phyloP scores from a whole-genome alignment of 2,113 vertebrate species.

The Brachypodius melanocephalos region DNA sequence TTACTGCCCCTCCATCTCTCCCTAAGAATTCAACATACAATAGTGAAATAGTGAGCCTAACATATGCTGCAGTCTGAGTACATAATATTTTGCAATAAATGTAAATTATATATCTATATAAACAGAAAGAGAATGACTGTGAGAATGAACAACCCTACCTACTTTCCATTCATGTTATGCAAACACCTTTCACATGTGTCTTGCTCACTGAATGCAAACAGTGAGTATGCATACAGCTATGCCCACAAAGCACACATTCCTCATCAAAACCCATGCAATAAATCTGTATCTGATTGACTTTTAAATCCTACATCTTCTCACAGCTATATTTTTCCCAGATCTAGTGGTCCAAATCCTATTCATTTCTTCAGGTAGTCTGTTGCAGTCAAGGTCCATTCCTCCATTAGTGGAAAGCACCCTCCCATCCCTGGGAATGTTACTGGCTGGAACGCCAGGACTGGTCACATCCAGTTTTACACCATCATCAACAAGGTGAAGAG shows the following conservation, averaged over 20 bases:
- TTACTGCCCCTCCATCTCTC: background rate
- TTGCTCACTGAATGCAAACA: constrained; percentile 59
- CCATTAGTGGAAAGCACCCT: accelerated
- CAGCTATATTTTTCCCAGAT: background rate
- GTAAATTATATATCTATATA: background rate
- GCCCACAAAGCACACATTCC: constrained; percentile 36
- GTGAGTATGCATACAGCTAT: background rate
- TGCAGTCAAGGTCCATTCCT: background rate
- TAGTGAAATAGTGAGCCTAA: background rate
- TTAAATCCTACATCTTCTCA: constrained; percentile 52
- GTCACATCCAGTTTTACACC: background rate
- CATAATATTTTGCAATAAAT: constrained; percentile 52
- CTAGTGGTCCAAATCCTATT: background rate
- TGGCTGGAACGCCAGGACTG: background rate
- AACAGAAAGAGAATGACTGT: constrained; percentile 10
- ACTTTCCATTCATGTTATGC: constrained; percentile 54
- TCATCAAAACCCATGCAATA: constrained; percentile 36
- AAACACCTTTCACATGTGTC: constrained; percentile 52
- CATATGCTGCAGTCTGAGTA: background rate
- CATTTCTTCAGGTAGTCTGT: background rate
- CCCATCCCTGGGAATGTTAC: background rate
- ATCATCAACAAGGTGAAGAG: background rate
- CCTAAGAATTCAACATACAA: background rate
- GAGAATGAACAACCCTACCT: constrained; percentile 19
- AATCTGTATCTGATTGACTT: constrained; percentile 59